Conservation (phyloP, 2,797 vertebrate genomes). For the Podarcis lilfordi region DNA sequence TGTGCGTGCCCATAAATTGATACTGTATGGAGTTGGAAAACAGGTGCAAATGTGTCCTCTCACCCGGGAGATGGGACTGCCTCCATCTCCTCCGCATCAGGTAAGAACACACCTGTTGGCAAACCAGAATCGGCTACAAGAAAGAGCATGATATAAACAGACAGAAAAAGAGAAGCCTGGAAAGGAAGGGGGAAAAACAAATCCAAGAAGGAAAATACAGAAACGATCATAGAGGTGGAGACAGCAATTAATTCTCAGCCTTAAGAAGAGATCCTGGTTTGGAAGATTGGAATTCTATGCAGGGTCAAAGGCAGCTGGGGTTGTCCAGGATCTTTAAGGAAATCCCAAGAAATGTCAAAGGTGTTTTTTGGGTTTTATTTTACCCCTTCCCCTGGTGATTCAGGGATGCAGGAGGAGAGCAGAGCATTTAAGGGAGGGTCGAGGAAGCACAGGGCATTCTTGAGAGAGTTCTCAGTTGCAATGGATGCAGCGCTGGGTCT, state of each 20-base stretch:
- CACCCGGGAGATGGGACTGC: neutral
- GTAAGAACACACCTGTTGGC: too few relatives aligned
- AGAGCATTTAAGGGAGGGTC: neutral
- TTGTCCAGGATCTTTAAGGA: neutral
- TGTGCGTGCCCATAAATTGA: too few relatives aligned
- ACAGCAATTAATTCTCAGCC: neutral
- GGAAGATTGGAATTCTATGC: constrained; percentile 57
- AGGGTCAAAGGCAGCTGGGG: constrained; percentile 32
- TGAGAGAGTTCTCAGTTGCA: neutral
- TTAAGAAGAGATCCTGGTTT: constrained; percentile 66
- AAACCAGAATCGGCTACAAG: neutral
- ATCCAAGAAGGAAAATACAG: neutral
- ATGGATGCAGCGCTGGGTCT: neutral
- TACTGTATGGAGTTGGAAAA: neutral
- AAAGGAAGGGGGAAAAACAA: neutral
- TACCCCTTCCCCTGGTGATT: constrained; percentile 18
- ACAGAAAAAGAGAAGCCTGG: fast-evolving
- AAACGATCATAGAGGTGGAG: neutral
- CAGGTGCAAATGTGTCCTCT: too few relatives aligned
- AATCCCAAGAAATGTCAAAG: constrained; percentile 9
- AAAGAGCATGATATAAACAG: fast-evolving
- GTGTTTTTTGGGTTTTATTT: neutral
- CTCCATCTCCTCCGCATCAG: neutral
- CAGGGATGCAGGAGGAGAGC: constrained; percentile 5
- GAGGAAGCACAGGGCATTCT: neutral